Evolutionary conservation across 1,140 invertebrate genomes (phyloP).

Genomic region (Atta colombica): DNA sequence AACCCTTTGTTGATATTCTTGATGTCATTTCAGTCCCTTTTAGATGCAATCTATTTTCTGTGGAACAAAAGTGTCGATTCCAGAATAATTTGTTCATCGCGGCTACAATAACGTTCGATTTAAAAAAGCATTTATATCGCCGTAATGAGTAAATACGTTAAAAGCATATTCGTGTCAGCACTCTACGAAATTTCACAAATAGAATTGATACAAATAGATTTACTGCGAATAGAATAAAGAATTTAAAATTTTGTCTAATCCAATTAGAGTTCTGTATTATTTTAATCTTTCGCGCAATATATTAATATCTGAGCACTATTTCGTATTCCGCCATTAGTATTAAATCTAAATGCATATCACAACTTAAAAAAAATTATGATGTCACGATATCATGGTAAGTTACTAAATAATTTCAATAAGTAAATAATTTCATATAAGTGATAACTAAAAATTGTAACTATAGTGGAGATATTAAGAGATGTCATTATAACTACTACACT

Average conservation of each 20-base stretch:
- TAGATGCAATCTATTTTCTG: conserved; percentile 89
- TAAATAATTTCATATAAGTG: too few species aligned
- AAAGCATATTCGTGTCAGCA: not conserved
- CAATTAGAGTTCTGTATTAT: not conserved
- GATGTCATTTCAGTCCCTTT: conserved; percentile 85
- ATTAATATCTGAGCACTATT: conserved; percentile 1
- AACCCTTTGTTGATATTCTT: conserved; percentile 77
- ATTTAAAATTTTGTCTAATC: not conserved
- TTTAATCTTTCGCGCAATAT: conserved; percentile 3
- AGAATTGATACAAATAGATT: not conserved
- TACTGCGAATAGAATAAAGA: not conserved
- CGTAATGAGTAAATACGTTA: not conserved
- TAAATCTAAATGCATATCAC: not conserved
- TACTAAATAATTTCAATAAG: too few species aligned
- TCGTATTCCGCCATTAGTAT: not conserved
- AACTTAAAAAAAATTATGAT: too few species aligned
- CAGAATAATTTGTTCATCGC: not conserved
- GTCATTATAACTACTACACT: too few species aligned
- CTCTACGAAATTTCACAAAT: not conserved
- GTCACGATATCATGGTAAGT: too few species aligned
- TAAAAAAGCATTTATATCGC: conserved; percentile 1
- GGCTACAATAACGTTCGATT: conserved; percentile 4
- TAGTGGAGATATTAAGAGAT: too few species aligned
- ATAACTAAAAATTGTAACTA: too few species aligned
- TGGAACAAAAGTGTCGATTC: conserved; percentile 45